Conservation (phyloP, 2,113 vertebrate genomes). For the Mungos mungo region DNA sequence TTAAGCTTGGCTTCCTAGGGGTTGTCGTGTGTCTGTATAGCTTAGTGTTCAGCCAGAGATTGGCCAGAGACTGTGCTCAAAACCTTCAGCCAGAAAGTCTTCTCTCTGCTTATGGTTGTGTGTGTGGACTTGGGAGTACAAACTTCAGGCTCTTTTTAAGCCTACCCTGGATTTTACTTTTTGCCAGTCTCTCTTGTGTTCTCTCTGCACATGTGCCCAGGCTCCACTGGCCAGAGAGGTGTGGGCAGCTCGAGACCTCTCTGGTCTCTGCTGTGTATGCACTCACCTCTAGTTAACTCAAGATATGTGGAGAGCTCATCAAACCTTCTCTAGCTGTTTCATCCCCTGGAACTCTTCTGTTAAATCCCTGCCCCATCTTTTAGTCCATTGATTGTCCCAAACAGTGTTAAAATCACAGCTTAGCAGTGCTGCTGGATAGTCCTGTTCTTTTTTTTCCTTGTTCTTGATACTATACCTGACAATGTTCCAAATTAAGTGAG, state of each 20-base stretch:
- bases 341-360: not conserved
- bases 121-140: not conserved
- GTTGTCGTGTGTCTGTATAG: not conserved
- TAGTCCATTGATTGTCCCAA: not conserved
- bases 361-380: not conserved
- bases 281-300: not conserved
- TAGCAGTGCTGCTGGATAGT: not conserved
- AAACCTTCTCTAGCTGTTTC: not conserved
- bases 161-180: not conserved
- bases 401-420: not conserved
- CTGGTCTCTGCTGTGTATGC: not conserved
- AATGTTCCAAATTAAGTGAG: not conserved
- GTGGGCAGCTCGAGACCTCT: not conserved
- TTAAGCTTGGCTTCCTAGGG: conserved; percentile 20
- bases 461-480: not conserved
- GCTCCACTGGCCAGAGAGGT: not conserved
- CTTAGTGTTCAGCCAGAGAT: not conserved
- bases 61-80: not conserved
- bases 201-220: not conserved
- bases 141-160: not conserved
- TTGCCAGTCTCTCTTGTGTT: not conserved
- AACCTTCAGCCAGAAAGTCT: not conserved
- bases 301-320: not conserved
- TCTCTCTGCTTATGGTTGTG: not conserved
- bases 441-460: not conserved